Evolutionary conservation across 1,140 invertebrate genomes (phyloP).

Genomic region (Latrodectus geometricus): DNA sequence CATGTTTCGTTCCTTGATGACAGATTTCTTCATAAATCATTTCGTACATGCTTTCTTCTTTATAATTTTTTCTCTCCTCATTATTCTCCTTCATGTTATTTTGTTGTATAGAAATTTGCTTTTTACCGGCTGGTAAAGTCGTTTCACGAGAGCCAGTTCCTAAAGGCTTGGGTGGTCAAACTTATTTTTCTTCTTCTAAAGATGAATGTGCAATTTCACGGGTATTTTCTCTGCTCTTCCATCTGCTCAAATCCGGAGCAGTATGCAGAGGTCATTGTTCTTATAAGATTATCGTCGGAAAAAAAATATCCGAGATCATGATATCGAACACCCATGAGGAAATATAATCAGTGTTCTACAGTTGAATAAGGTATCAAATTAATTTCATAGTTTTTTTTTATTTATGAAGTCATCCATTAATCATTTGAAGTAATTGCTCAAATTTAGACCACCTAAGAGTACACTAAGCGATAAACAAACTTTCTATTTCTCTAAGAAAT

Average conservation of each 20-base stretch:
- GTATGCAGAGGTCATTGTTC: constrained; percentile 1
- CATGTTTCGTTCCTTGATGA: constrained; percentile 12
- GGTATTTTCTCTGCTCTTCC: constrained; percentile 32
- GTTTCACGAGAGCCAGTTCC: background rate
- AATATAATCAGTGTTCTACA: too few species aligned
- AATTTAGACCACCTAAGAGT: too few species aligned
- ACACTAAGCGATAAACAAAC: too few species aligned
- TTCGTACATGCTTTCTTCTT: constrained; percentile 15
- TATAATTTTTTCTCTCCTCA: background rate
- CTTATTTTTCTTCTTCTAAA: background rate
- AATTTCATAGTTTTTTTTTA: too few species aligned
- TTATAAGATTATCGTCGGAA: background rate
- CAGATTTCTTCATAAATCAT: constrained; percentile 46
- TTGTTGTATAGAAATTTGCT: background rate
- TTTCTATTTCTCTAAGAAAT: too few species aligned
- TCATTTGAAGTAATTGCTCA: too few species aligned
- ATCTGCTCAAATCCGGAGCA: background rate
- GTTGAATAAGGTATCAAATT: too few species aligned
- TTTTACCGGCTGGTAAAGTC: background rate
- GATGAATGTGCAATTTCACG: constrained; percentile 28
- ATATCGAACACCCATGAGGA: too few species aligned
- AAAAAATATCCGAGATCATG: too few species aligned
- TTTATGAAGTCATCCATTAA: too few species aligned
- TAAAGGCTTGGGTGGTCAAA: constrained; percentile 44
- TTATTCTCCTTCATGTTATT: background rate